phyloP scores from a whole-genome alignment of 2,797 vertebrate species.

The Anolis apletophallus region DNA sequence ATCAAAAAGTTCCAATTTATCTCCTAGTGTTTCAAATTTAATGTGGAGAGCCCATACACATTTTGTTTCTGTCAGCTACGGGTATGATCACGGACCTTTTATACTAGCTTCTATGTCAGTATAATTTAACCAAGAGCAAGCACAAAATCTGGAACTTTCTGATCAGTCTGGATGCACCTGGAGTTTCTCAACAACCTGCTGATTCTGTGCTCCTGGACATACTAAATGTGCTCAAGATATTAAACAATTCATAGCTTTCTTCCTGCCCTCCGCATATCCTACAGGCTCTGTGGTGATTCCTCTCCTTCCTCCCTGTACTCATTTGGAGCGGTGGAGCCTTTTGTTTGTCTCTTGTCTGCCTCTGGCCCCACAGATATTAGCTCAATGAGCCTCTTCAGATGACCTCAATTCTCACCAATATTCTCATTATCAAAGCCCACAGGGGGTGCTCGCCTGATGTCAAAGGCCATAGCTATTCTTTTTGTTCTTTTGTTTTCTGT shows the following conservation, averaged over 20 bases:
- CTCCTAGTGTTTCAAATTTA: too few relatives aligned
- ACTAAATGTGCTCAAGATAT: not conserved
- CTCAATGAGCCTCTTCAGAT: slow-evolving; percentile 5
- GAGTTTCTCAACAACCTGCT: not conserved
- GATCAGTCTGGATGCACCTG: too few relatives aligned
- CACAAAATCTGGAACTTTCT: too few relatives aligned
- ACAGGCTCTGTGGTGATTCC: not conserved
- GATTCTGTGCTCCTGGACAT: not conserved
- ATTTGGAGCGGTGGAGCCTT: slow-evolving; percentile 9
- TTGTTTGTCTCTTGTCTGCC: slow-evolving; percentile 14
- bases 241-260: not conserved
- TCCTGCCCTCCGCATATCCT: not conserved
- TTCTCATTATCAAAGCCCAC: slow-evolving; percentile 27
- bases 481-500: slow-evolving; percentile 19
- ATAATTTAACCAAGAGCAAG: too few relatives aligned
- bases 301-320: not conserved
- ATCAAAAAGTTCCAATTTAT: too few relatives aligned
- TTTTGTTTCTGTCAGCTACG: too few relatives aligned
- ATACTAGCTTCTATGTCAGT: too few relatives aligned
- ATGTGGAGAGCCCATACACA: too few relatives aligned
- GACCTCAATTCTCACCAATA: slow-evolving; percentile 25
- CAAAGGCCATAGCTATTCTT: slow-evolving; percentile 5
- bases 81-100: too few relatives aligned
- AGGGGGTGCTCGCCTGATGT: slow-evolving; percentile 17
- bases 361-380: slow-evolving; percentile 3